Base-by-base conservation (phyloP, 2,113 vertebrate genomes). In the Mellivora capensis region DNA sequence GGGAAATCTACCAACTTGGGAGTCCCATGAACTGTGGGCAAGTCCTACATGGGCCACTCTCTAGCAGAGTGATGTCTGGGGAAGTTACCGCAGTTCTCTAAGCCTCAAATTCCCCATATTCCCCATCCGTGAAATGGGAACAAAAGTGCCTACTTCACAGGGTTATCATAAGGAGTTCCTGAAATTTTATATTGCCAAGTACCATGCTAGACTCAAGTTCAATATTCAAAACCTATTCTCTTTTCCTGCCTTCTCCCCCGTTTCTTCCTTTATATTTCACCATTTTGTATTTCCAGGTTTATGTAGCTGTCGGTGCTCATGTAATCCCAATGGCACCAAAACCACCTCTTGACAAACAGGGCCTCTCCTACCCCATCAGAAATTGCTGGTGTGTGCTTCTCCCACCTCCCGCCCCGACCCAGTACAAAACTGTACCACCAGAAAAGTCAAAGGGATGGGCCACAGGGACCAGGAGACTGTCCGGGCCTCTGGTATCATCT, bases 221-320 rank as follows among this genome's bases (percentile, higher is more conserved):
- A 94, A 74, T 17, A 17, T 79, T 79, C 74, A 88, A 89, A 87
- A 44, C 15, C 52, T 47, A 11, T 44, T 67, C 88, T 61, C 23
- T 79, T 77, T 42, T 42, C 71, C 21, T 85, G 13, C 9, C n/a
- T 52, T 69, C 49, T 44, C 34, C 52, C 18, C 34, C 20, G 7
- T 74, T 72, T 90, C n/a, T 82, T 87, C 87, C 67, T 87, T 67
- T 49, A 29, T 67, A 42, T 44, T 54, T 74, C 23, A n/a, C 57
- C 31, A 21, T 44, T 84, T 95, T 74, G 42, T 88, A 25, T 85
- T 91, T 96, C 62, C 81, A 90, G 87, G 3, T 79, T 80, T 77
- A 21, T 7, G 18, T 42, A n/a, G 64, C 77, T 42, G 3, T 82
- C 37, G 6, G 59, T 47, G 34, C 69, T 49, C 44, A 80, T 21